phyloP scores from a whole-genome alignment of 2,888 invertebrate genomes.

The Merodon equestris region DNA sequence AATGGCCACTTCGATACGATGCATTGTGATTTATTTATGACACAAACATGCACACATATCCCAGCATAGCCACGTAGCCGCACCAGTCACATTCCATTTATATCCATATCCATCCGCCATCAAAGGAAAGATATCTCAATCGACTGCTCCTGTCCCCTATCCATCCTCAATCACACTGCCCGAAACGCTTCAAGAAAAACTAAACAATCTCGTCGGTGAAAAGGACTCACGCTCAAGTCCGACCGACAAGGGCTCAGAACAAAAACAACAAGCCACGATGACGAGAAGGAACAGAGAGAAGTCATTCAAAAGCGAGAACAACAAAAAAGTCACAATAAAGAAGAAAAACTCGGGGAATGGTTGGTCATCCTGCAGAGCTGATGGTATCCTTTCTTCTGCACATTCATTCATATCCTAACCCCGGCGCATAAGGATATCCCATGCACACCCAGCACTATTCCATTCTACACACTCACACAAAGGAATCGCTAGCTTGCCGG shows the following conservation, averaged over 20 bases:
- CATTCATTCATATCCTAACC: conserved; percentile 60
- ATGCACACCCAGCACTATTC: conserved; percentile 43
- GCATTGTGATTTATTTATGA: conserved; percentile 69
- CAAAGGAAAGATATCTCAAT: conserved; percentile 41
- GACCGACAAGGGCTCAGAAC: conserved; percentile 18
- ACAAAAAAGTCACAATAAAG: not conserved
- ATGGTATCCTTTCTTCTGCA: conserved; percentile 64
- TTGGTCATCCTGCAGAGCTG: conserved; percentile 41
- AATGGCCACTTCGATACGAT: conserved; percentile 63
- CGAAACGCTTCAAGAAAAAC: conserved; percentile 48
- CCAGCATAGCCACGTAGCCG: conserved; percentile 45
- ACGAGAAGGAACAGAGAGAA: conserved; percentile 46
- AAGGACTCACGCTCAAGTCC: conserved; percentile 36
- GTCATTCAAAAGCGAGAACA: not conserved
- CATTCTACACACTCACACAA: conserved; percentile 44
- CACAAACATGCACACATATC: conserved; percentile 57
- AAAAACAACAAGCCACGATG: conserved; percentile 47
- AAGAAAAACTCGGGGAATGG: conserved; percentile 37
- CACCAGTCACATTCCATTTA: conserved; percentile 66
- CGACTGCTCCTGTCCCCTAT: conserved; percentile 10
- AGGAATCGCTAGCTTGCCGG: conserved; percentile 46
- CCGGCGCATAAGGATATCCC: conserved; percentile 53
- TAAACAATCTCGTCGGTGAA: conserved; percentile 51
- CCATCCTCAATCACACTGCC: conserved; percentile 28
- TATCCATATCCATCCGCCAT: conserved; percentile 65